Base-by-base conservation (phyloP, 2,888 invertebrate genomes). In the Athetis lepigone region DNA sequence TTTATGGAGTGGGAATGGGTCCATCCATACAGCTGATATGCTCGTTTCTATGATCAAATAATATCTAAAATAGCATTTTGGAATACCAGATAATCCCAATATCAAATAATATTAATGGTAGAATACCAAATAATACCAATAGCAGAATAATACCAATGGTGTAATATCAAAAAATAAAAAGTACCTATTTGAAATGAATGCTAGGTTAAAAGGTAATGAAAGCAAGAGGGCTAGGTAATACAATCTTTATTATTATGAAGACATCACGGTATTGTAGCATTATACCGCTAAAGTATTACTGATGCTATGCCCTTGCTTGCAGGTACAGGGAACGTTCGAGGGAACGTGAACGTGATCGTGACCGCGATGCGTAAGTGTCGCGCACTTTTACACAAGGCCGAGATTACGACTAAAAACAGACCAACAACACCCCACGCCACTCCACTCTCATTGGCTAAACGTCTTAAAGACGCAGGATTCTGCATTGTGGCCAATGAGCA, bases 281-380 rank as follows among this genome's bases (percentile, higher is more conserved):
- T 27, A 27, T 54, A 52, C 51, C 39, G 62, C 29, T 63, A 54
- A 68, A 71, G 69, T 56, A 69, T 70, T 74, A 72, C 61, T 84
- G 77, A 77, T 68, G 75, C 70, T 67, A 62, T 70, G 76, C 74
- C 75, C 74, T 89, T 90, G 78, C 84, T 94, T 95, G 92, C 90
- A 95, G 96, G 84, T 96, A 97, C 85, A 96, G 97, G 70, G 97
- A 97, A 86, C 94, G 97, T 80, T 97, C 97, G 63, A 95, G 97
- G 75, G 97, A 97, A 73, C 95, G 97, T 58, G 97, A 97, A 82
- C 95, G 97, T 65, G 96, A 96, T 72, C 93, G 94, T 81, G 96
- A 96, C 74, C 92, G 95, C 81, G 95, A 96, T 85, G 95, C 96
- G 96, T 96, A 95, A 95, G 96, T 93, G 85, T 85, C 81, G 75